Evolutionary conservation across 1,140 invertebrate species (phyloP).

Genomic region (Himalopsyche phryganea): DNA sequence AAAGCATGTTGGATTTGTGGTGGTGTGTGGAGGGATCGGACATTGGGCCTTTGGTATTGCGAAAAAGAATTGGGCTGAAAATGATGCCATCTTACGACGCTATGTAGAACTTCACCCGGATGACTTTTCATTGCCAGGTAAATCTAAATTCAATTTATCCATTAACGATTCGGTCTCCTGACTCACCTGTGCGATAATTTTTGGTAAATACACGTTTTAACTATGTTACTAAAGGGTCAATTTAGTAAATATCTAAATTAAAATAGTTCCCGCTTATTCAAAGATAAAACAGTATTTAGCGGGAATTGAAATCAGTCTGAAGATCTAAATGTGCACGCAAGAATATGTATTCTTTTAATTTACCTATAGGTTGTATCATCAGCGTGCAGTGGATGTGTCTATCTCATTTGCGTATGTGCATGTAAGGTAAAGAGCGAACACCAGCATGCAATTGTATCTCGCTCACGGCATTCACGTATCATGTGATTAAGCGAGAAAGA

Average conservation of each 20-base stretch:
- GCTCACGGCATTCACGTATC: too few species aligned
- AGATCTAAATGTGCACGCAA: too few species aligned
- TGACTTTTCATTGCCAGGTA: constrained; percentile 63
- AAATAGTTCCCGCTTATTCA: neutral
- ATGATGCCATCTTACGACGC: constrained; percentile 64
- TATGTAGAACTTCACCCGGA: constrained; percentile 69
- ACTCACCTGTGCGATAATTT: neutral
- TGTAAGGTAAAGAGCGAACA: too few species aligned
- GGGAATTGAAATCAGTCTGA: too few species aligned
- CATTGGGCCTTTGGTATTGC: constrained; percentile 43
- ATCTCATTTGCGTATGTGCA: too few species aligned
- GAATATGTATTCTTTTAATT: too few species aligned
- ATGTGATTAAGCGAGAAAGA: too few species aligned
- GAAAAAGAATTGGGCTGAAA: constrained; percentile 52
- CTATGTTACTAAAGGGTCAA: neutral
- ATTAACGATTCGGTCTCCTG: neutral
- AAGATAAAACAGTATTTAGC: too few species aligned
- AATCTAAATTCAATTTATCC: constrained; percentile 19
- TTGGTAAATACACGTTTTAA: neutral
- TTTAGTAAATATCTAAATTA: neutral
- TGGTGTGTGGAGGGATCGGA: constrained; percentile 39
- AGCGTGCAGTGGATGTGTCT: too few species aligned
- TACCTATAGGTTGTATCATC: too few species aligned
- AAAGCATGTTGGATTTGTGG: constrained; percentile 45
- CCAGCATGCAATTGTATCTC: too few species aligned